Conservation (phyloP, 2,888 invertebrate genomes). For the Corbicula japonica region DNA sequence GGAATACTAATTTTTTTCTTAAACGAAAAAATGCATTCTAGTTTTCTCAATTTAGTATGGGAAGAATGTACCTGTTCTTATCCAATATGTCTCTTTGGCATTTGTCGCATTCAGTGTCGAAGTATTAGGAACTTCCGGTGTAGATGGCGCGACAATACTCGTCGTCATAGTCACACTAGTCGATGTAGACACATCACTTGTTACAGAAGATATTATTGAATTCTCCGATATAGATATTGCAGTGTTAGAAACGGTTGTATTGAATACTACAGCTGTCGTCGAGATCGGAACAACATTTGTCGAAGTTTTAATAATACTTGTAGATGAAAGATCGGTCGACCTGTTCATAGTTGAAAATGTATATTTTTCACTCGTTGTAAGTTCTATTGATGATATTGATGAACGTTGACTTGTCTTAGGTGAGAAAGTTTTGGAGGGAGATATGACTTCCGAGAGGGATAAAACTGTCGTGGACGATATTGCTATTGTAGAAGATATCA, state of each 20-base stretch:
- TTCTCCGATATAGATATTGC: neutral
- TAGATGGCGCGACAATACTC: slow-evolving; percentile 19
- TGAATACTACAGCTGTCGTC: neutral
- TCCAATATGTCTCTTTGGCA: slow-evolving; percentile 59
- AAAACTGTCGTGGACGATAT: no score
- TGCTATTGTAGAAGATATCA: no score
- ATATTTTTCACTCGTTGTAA: no score
- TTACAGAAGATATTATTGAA: slow-evolving; percentile 15
- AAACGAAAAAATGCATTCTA: neutral
- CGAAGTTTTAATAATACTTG: neutral
- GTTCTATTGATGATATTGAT: no score
- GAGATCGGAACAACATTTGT: neutral
- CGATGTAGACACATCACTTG: slow-evolving; percentile 22
- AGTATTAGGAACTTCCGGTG: slow-evolving; percentile 34
- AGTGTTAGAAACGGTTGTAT: neutral
- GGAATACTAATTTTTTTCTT: neutral
- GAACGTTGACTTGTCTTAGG: no score
- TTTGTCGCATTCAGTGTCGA: slow-evolving; percentile 56
- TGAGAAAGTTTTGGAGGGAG: no score
- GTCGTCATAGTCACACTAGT: slow-evolving; percentile 23
- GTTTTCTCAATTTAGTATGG: neutral
- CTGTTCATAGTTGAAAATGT: neutral
- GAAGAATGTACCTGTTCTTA: slow-evolving; percentile 65
- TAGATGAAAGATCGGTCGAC: neutral
- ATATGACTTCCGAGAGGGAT: no score